Evolutionary conservation across 2,113 vertebrate genomes (phyloP).

Genomic region (Pitta sordida): DNA sequence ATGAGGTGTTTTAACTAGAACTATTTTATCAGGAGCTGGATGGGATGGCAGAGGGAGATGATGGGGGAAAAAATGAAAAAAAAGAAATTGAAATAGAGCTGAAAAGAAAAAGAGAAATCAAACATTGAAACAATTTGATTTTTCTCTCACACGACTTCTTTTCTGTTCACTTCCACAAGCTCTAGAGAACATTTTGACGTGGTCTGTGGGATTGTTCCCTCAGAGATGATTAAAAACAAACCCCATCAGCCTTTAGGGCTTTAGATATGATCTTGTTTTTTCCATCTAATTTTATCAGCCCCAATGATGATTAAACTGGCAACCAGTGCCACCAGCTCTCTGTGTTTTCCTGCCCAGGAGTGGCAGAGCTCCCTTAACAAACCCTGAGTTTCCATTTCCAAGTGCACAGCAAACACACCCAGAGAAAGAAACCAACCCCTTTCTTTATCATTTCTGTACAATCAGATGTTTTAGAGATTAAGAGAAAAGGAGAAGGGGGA

Average conservation of each 20-base stretch:
- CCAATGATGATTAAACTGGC: not conserved
- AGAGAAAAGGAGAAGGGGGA: not conserved
- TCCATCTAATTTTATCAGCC: not conserved
- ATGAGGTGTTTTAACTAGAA: not conserved
- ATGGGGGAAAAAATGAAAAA: rapidly evolving
- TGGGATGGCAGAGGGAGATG: not conserved
- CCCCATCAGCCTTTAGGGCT: not conserved
- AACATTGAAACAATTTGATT: not conserved
- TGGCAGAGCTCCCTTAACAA: not conserved
- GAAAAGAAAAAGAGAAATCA: not conserved
- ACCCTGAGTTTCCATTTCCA: not conserved
- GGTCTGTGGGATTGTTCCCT: not conserved
- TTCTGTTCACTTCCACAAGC: not conserved
- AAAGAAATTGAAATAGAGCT: rapidly evolving
- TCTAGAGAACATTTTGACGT: not conserved
- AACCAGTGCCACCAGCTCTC: not conserved
- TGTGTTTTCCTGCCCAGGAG: not conserved
- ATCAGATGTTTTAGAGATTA: constrained; percentile 82
- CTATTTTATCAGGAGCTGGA: not conserved
- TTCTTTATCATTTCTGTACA: not conserved
- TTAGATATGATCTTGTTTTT: not conserved
- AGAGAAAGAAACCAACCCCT: not conserved
- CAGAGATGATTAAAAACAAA: not conserved
- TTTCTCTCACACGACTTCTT: not conserved
- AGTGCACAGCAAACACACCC: not conserved